Evolutionary conservation across 2,888 invertebrate species (phyloP).

Genomic region (Sphinx pinastri): DNA sequence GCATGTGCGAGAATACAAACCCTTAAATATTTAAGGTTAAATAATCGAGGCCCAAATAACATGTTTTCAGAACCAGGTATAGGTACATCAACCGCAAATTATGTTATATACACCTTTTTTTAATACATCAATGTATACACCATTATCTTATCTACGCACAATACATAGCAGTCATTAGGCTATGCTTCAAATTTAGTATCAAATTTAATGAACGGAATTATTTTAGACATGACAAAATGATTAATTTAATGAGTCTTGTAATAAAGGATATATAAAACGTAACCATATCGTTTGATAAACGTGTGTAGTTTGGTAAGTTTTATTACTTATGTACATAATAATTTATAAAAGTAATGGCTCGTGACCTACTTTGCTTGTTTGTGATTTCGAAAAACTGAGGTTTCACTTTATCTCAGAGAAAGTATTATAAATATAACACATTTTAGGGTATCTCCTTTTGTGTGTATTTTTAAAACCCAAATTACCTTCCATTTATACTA

Average conservation of each 20-base stretch:
- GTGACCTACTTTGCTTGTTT: background rate
- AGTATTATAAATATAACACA: background rate
- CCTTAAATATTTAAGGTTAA: too few relatives aligned
- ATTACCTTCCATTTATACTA: too few relatives aligned
- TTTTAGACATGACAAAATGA: background rate
- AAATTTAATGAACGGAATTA: background rate
- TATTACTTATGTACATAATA: constrained; percentile 11
- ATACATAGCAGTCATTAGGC: too few relatives aligned
- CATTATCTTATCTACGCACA: too few relatives aligned
- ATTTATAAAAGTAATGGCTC: background rate
- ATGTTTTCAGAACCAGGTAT: too few relatives aligned
- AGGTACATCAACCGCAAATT: too few relatives aligned
- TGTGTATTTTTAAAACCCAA: background rate
- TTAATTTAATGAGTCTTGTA: background rate
- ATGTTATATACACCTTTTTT: too few relatives aligned
- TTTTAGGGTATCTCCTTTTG: background rate
- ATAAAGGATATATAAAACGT: constrained; percentile 4
- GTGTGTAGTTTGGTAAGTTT: background rate
- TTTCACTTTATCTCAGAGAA: background rate
- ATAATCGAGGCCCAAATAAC: too few relatives aligned
- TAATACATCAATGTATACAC: too few relatives aligned
- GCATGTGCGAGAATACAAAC: too few relatives aligned
- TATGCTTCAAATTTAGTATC: background rate
- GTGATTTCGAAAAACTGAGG: background rate
- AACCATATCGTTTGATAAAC: constrained; percentile 3